These are phyloP conservation scores for Siderastrea radians DNA, from an alignment of 92 coral and sea anemone species.

Conservation along the genomic window DNA sequence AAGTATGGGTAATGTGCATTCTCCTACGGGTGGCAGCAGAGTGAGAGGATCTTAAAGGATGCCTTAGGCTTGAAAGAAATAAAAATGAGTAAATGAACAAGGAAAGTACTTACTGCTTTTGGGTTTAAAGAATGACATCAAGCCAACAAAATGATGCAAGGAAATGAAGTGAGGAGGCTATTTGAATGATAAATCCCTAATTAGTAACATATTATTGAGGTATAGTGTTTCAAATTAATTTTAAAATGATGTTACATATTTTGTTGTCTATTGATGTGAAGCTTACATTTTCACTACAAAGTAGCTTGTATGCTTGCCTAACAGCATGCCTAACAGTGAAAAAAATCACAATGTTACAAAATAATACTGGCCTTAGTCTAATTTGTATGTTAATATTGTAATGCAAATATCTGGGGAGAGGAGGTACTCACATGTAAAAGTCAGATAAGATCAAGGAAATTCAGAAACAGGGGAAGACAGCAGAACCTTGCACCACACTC, in stretches of 20 bases:
- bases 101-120: conserved; percentile 72
- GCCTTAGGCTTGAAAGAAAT: background rate
- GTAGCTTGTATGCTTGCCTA: conserved; percentile 79
- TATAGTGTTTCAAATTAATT: too few relatives aligned
- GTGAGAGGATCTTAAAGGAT: background rate
- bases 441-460: too few relatives aligned
- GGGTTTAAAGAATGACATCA: conserved; percentile 89
- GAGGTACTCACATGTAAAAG: too few relatives aligned
- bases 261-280: background rate
- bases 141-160: conserved; percentile 51
- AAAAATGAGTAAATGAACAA: background rate
- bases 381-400: too few relatives aligned
- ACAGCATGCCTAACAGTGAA: conserved; percentile 74
- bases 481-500: too few relatives aligned
- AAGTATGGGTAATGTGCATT: background rate
- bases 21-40: background rate
- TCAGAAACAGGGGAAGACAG: too few relatives aligned
- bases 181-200: background rate
- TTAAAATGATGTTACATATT: too few relatives aligned
- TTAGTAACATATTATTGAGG: too few relatives aligned
- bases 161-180: conserved; percentile 90
- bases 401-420: too few relatives aligned
- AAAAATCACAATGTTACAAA: background rate
- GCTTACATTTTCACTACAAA: conserved; percentile 76
- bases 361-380: too few relatives aligned